Conservation (phyloP, 1,140 invertebrate genomes). For the Drosophila pectinifera region DNA sequence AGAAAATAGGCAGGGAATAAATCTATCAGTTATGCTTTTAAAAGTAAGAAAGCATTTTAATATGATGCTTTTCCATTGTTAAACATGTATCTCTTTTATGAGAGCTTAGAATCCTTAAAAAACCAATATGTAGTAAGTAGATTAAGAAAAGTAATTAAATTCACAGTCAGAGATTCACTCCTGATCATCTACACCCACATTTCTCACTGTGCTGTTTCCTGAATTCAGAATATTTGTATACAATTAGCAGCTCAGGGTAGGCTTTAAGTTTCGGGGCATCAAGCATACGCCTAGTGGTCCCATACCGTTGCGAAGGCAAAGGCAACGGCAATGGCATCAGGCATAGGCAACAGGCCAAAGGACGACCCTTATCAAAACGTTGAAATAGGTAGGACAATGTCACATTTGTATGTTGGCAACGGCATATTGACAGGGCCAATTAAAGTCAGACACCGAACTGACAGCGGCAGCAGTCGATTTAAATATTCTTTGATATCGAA, state of each 20-base stretch:
- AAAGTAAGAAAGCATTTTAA: no score
- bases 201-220: not conserved
- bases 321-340: not conserved
- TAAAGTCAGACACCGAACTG: conserved; percentile 63
- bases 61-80: no score
- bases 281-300: conserved; percentile 37
- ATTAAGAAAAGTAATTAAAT: not conserved
- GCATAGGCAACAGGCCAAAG: conserved; percentile 36
- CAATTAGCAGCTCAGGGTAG: conserved; percentile 67
- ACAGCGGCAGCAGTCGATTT: conserved; percentile 60
- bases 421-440: conserved; percentile 80
- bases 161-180: no score
- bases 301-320: conserved; percentile 1
- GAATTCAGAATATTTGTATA: conserved; percentile 62
- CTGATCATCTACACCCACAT: not conserved
- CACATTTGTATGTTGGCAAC: conserved; percentile 46
- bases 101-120: no score
- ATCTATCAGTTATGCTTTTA: no score
- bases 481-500: conserved; percentile 63
- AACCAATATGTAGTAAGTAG: no score
- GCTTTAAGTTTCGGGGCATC: conserved; percentile 24
- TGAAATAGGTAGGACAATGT: conserved; percentile 47
- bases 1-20: not conserved
- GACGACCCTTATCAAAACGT: conserved; percentile 57
- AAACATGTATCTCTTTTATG: no score